Percentiles rank a stretch among this genome's conserved stretches.
Evolutionary conservation across 2,113 vertebrate species (phyloP).

Genomic region (Chamaetylas fuelleborni): DNA sequence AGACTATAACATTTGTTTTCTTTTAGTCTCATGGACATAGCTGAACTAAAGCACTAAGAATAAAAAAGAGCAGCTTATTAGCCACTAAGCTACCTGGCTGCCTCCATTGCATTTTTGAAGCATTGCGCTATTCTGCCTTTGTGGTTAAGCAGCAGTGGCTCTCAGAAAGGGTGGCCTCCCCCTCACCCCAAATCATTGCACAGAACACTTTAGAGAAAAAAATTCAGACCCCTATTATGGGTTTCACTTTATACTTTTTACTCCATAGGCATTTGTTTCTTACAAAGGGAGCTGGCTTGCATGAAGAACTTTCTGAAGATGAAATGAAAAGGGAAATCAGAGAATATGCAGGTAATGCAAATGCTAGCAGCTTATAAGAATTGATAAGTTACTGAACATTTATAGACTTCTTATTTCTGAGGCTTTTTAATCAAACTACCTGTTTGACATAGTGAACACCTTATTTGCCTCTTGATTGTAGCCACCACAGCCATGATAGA

Average conservation of each 20-base stretch:
- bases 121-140: not conserved
- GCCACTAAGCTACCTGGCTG: conserved; percentile 60
- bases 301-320: not conserved
- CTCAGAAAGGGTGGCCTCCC: not conserved
- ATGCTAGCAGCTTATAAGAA: not conserved
- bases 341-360: conserved; percentile 30
- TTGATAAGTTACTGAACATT: not conserved
- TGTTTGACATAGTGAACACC: not conserved
- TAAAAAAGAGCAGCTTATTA: not conserved
- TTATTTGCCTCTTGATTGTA: not conserved
- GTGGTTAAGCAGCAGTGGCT: not conserved
- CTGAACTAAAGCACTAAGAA: conserved; percentile 14
- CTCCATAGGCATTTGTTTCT: conserved; percentile 63
- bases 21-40: conserved; percentile 36
- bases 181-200: not conserved
- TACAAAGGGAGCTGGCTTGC: conserved; percentile 46
- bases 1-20: conserved; percentile 50
- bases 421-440: not conserved
- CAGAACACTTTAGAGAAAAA: not conserved
- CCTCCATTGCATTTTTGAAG: conserved; percentile 20
- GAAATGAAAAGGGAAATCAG: not conserved
- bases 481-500: not conserved
- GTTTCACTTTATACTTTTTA: not conserved
- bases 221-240: not conserved
- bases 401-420: not conserved